Evolutionary conservation across 2,888 invertebrate species (phyloP).

Genomic region (Xestia c-nigrum): DNA sequence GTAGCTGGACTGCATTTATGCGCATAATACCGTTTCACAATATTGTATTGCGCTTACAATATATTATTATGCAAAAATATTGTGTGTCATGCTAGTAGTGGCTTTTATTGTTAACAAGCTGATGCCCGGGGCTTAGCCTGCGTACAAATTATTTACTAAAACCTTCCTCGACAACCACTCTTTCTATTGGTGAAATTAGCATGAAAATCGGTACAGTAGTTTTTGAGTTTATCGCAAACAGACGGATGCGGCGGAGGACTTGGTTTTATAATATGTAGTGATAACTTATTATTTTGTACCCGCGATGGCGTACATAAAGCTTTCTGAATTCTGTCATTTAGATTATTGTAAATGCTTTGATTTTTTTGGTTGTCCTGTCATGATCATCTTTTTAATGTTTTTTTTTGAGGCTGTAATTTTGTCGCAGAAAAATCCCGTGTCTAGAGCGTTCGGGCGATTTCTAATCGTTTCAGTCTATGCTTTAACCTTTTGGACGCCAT

Average conservation of each 20-base stretch:
- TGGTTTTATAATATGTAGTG: too few relatives aligned
- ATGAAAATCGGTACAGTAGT: too few relatives aligned
- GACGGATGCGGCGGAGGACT: too few relatives aligned
- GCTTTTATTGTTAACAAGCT: background rate
- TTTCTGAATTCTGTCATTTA: background rate
- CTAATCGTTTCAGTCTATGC: background rate
- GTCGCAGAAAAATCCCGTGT: background rate
- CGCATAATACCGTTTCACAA: background rate
- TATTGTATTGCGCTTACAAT: background rate
- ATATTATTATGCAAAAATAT: constrained; percentile 31
- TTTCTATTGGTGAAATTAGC: too few relatives aligned
- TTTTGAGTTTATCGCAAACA: too few relatives aligned
- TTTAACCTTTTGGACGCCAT: too few relatives aligned
- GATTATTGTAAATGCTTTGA: background rate
- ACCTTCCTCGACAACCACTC: too few relatives aligned
- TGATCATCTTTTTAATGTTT: background rate
- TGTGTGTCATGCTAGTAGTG: background rate
- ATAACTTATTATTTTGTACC: background rate
- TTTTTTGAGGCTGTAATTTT: background rate
- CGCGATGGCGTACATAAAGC: background rate
- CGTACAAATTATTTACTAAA: too few relatives aligned
- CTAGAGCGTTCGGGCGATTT: background rate
- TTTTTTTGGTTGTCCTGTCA: too few relatives aligned
- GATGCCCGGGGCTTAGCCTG: too few relatives aligned
- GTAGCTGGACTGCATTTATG: background rate